These are phyloP conservation scores for Etheostoma spectabile DNA, from an alignment of 2,113 vertebrate species.

Conservation along the genomic window DNA sequence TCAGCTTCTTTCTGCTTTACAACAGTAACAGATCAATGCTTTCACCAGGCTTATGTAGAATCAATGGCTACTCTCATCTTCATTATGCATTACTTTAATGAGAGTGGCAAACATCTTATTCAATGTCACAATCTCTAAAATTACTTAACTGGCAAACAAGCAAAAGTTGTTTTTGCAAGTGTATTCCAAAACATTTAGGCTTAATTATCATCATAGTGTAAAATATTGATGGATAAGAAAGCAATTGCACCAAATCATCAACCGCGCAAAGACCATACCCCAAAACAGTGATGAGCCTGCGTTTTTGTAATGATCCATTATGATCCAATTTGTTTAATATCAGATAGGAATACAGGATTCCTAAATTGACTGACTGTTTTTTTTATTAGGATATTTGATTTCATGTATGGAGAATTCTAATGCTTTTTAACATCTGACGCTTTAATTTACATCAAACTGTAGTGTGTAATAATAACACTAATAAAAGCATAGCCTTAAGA, in stretches of 20 bases:
- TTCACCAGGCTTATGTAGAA: conserved; percentile 56
- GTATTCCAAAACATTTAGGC: background rate
- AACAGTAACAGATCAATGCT: conserved; percentile 64
- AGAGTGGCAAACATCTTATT: conserved; percentile 60
- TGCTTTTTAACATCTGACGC: background rate
- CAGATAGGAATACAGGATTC: background rate
- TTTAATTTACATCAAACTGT: background rate
- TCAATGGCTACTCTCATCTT: conserved; percentile 58
- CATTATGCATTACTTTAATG: conserved; percentile 69
- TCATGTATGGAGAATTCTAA: background rate
- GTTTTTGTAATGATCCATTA: background rate
- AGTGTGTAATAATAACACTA: background rate
- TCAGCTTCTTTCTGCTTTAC: conserved; percentile 45
- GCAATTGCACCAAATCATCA: background rate
- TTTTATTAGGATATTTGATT: background rate
- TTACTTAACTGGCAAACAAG: conserved; percentile 22
- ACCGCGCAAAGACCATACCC: background rate
- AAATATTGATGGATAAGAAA: background rate
- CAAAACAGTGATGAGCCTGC: background rate
- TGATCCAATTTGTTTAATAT: background rate
- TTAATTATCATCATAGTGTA: background rate
- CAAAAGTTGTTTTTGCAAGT: conserved; percentile 7
- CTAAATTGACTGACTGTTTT: background rate
- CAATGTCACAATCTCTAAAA: conserved; percentile 47
- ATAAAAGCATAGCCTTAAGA: too few relatives aligned